Percentiles rank a stretch among this genome's conserved stretches.
These are phyloP conservation scores for Paralichthys olivaceus DNA, from an alignment of 2,113 vertebrate species.

Conservation along the genomic window DNA sequence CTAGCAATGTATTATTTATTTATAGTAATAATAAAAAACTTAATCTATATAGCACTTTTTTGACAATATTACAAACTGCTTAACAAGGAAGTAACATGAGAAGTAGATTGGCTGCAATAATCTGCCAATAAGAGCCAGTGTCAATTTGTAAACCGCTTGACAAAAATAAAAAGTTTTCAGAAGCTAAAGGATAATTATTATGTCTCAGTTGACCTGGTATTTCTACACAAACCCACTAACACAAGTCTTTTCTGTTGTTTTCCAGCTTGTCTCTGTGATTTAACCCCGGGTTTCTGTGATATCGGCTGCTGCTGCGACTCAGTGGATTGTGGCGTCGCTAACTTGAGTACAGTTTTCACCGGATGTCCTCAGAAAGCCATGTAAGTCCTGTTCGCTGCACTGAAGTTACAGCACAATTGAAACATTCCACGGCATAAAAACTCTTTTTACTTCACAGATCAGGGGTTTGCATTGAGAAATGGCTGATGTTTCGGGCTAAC, in stretches of 20 bases:
- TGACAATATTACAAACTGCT: too few relatives aligned
- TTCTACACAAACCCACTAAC: not conserved
- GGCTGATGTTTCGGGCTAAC: slow-evolving; percentile 81
- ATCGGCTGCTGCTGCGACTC: slow-evolving; percentile 84
- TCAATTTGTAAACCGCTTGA: too few relatives aligned
- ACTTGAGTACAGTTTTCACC: slow-evolving; percentile 75
- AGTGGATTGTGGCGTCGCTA: slow-evolving; percentile 70
- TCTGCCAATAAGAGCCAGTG: too few relatives aligned
- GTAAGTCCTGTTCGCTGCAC: slow-evolving; percentile 48
- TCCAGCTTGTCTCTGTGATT: slow-evolving; percentile 80
- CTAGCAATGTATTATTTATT: too few relatives aligned
- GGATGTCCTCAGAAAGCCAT: slow-evolving; percentile 62
- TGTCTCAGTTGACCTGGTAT: not conserved
- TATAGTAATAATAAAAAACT: too few relatives aligned
- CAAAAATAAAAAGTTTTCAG: too few relatives aligned
- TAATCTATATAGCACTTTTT: too few relatives aligned
- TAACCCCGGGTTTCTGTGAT: slow-evolving; percentile 80
- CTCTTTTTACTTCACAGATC: slow-evolving; percentile 51
- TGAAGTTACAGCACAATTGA: not conserved
- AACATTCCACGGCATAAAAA: not conserved
- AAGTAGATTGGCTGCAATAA: too few relatives aligned
- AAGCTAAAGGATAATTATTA: too few relatives aligned
- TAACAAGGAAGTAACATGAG: too few relatives aligned
- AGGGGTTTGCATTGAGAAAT: slow-evolving; percentile 81
- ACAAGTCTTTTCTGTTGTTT: slow-evolving; percentile 4